Evolutionary conservation across 2,797 vertebrate genomes (phyloP).

Genomic region (Chromobotia macracanthus): DNA sequence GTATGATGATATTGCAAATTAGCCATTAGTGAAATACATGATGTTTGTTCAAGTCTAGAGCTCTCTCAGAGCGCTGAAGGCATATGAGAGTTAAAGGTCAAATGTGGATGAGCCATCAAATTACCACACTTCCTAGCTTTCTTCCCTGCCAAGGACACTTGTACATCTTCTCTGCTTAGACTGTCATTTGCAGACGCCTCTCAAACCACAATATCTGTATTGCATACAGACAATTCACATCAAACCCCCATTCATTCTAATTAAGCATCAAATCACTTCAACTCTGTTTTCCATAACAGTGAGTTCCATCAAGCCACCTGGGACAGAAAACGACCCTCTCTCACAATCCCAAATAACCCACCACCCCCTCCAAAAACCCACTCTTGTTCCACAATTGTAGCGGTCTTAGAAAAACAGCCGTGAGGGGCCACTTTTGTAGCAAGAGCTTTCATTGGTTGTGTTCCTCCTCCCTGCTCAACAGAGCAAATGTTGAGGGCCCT

Average conservation of each 20-base stretch:
- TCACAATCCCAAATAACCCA: slow-evolving; percentile 23
- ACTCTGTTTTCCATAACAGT: slow-evolving; percentile 42
- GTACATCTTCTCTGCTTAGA: slow-evolving; percentile 1
- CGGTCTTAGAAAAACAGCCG: slow-evolving; percentile 6
- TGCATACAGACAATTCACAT: slow-evolving; percentile 15
- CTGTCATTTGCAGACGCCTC: slow-evolving; percentile 31
- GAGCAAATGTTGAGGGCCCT: slow-evolving; percentile 34
- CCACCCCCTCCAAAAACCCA: neutral
- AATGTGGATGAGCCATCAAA: slow-evolving; percentile 35
- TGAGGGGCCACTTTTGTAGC: slow-evolving; percentile 27
- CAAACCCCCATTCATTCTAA: slow-evolving; percentile 16
- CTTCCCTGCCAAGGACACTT: slow-evolving; percentile 20
- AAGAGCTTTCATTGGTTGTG: slow-evolving; percentile 24
- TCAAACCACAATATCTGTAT: slow-evolving; percentile 34
- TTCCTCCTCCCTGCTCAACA: slow-evolving; percentile 18
- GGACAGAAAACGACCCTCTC: slow-evolving; percentile 43
- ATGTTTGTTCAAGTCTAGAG: slow-evolving; percentile 10
- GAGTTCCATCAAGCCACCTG: slow-evolving; percentile 45
- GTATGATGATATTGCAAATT: neutral
- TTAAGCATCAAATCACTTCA: slow-evolving; percentile 43
- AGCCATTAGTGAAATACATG: slow-evolving; percentile 10
- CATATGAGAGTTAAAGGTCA: slow-evolving; percentile 19
- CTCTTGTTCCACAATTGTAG: slow-evolving; percentile 13
- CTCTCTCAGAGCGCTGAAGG: neutral
- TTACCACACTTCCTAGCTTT: slow-evolving; percentile 3